These are phyloP conservation scores for Cheirogaleus medius DNA, from an alignment of 2,113 vertebrate genomes.

Conservation along the genomic window DNA sequence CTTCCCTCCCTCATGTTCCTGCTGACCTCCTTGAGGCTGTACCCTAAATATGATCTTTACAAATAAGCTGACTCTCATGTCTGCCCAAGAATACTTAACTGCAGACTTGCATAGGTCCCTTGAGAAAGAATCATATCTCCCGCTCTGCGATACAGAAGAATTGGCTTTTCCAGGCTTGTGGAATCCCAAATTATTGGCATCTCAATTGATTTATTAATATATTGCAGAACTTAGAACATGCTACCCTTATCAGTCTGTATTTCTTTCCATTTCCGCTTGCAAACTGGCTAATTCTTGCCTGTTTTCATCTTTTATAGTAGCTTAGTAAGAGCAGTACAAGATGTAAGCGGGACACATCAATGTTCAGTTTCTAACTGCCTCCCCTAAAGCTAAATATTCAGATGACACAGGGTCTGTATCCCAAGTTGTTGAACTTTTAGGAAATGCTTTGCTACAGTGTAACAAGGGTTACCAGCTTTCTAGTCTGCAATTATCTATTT, in stretches of 20 bases:
- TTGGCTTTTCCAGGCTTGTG: background rate
- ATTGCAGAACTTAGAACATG: background rate
- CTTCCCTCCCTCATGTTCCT: background rate
- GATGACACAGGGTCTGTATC: background rate
- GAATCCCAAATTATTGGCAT: background rate
- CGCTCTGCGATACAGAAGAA: background rate
- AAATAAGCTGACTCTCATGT: background rate
- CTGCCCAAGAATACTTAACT: background rate
- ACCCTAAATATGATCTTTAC: background rate
- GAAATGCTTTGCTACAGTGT: background rate
- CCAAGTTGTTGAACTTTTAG: background rate
- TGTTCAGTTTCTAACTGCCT: background rate
- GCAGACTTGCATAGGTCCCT: background rate
- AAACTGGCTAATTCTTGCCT: background rate
- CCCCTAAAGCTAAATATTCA: background rate
- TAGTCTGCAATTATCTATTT: background rate
- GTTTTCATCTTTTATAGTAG: background rate
- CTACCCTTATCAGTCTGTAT: background rate
- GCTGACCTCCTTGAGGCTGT: background rate
- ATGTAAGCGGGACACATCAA: too few relatives aligned
- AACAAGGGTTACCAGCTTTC: background rate
- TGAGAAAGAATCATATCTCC: background rate
- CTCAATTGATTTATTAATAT: background rate
- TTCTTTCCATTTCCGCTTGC: background rate
- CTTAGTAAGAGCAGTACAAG: background rate